phyloP scores from a whole-genome alignment of 2,888 invertebrate genomes.

The Drosophila pseudotakahashii region DNA sequence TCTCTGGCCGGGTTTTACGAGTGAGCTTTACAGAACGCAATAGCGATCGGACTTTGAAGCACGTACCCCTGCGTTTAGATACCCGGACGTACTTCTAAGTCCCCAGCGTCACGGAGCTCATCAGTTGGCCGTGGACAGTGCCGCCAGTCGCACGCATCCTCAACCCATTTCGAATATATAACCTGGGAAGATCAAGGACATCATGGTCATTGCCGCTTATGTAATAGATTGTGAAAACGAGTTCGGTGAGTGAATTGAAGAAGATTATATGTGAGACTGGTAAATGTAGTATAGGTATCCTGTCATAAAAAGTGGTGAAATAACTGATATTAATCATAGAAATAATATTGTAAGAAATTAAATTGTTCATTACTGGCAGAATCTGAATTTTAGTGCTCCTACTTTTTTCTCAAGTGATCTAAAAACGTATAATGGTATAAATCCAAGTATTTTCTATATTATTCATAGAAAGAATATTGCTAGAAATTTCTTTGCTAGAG shows the following conservation, averaged over 20 bases:
- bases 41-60: slow-evolving; percentile 36
- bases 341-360: too few relatives aligned
- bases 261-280: background rate
- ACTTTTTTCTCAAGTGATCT: too few relatives aligned
- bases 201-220: slow-evolving; percentile 78
- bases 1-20: slow-evolving; percentile 15
- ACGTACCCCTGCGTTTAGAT: slow-evolving; percentile 20
- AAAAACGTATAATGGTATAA: too few relatives aligned
- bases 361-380: too few relatives aligned
- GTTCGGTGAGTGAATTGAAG: slow-evolving; percentile 53
- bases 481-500: too few relatives aligned
- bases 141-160: slow-evolving; percentile 2
- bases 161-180: slow-evolving; percentile 5
- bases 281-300: background rate
- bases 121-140: slow-evolving; percentile 31
- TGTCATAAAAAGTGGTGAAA: background rate
- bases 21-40: slow-evolving; percentile 30
- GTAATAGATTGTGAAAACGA: slow-evolving; percentile 65
- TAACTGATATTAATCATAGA: background rate
- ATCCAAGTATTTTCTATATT: too few relatives aligned
- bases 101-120: slow-evolving; percentile 3
- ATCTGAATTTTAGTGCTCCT: too few relatives aligned
- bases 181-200: background rate
- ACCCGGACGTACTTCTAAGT: slow-evolving; percentile 30
- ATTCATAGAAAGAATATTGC: background rate